phyloP scores from a whole-genome alignment of 2,888 invertebrate species.

The Agriopis marginaria region DNA sequence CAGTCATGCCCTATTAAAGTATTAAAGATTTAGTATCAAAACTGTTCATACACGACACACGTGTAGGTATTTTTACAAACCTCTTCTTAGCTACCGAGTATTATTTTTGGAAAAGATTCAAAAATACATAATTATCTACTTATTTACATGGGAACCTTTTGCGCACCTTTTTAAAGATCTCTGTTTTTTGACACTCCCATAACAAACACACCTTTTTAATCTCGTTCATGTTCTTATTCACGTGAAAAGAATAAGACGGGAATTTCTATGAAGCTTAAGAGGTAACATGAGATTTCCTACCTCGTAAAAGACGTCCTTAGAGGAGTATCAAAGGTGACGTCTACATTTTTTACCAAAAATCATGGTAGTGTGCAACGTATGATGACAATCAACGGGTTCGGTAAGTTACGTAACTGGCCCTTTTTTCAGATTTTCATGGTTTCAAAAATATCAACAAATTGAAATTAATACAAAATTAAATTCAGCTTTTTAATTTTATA shows the following conservation, averaged over 20 bases:
- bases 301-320: not conserved
- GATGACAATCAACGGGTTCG: no score
- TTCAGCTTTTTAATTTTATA: not conserved
- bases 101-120: no score
- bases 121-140: not conserved
- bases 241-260: not conserved
- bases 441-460: not conserved
- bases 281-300: conserved; percentile 5
- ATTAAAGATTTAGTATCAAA: no score
- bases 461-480: not conserved
- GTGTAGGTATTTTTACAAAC: no score
- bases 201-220: not conserved
- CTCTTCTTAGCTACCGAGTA: no score
- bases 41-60: no score
- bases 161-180: not conserved
- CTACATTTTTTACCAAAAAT: no score
- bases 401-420: no score
- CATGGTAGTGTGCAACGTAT: no score
- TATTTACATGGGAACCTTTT: not conserved
- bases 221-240: not conserved
- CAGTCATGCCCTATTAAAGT: no score
- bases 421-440: no score
- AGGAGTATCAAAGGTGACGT: no score
- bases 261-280: not conserved
- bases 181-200: not conserved